Conservation (phyloP, 2,113 vertebrate species). For the Phylloscopus trochilus region DNA sequence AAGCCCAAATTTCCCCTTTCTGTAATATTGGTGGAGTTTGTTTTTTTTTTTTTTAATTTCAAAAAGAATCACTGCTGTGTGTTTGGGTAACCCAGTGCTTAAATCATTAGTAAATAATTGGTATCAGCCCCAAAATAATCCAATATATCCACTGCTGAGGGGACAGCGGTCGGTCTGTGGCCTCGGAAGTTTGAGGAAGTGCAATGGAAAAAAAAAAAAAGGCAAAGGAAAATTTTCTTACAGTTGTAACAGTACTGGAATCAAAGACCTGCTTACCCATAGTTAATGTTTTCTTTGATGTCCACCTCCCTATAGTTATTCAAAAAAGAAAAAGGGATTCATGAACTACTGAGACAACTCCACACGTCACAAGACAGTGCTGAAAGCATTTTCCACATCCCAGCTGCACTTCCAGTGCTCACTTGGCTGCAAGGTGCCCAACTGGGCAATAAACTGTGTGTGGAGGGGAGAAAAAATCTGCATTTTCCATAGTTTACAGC, state of each 20-base stretch:
- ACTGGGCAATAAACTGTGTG: neutral
- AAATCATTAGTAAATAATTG: neutral
- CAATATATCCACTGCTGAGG: neutral
- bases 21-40: neutral
- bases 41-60: neutral
- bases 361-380: constrained; percentile 42
- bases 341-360: constrained; percentile 48
- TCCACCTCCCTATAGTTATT: constrained; percentile 80
- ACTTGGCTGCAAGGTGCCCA: neutral
- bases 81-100: neutral
- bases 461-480: neutral
- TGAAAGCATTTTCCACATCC: constrained; percentile 30
- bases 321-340: constrained; percentile 65
- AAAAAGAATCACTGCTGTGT: neutral
- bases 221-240: neutral
- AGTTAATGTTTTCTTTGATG: constrained; percentile 84
- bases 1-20: neutral
- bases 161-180: neutral
- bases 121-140: neutral
- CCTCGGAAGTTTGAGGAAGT: constrained; percentile 31
- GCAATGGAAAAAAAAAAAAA: neutral
- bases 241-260: constrained; percentile 35
- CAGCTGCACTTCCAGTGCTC: neutral
- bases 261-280: constrained; percentile 78
- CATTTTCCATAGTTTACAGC: neutral